Evolutionary conservation across 2,888 invertebrate genomes (phyloP).

Genomic region (Aproaerema taeniolella): DNA sequence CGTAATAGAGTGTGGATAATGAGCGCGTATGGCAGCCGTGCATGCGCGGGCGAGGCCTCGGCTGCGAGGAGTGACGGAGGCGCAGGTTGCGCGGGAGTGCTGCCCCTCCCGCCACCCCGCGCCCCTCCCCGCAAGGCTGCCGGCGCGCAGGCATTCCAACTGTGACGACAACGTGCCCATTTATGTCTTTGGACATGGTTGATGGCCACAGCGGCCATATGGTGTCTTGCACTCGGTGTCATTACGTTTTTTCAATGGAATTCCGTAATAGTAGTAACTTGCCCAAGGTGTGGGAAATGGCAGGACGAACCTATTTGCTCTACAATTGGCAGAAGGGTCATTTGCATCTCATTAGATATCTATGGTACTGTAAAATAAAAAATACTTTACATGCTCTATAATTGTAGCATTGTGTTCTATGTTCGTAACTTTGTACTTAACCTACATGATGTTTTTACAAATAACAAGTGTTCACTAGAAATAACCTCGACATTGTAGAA

Average conservation of each 20-base stretch:
- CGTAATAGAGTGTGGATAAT: slow-evolving; percentile 26
- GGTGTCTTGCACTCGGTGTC: slow-evolving; percentile 50
- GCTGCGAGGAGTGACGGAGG: slow-evolving; percentile 52
- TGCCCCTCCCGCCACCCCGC: slow-evolving; percentile 32
- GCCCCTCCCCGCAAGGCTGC: slow-evolving; percentile 42
- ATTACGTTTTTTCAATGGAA: slow-evolving; percentile 54
- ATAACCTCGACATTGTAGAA: no score
- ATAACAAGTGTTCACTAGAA: no score
- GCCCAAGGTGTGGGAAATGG: slow-evolving; percentile 46
- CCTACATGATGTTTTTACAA: no score
- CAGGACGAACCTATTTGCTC: slow-evolving; percentile 4
- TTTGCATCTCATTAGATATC: no score
- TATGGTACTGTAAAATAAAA: no score
- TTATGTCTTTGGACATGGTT: slow-evolving; percentile 74
- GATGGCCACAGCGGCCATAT: slow-evolving; percentile 68
- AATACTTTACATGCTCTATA: no score
- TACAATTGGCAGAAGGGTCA: slow-evolving; percentile 2
- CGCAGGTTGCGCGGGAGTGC: slow-evolving; percentile 37
- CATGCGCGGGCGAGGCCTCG: slow-evolving; percentile 45
- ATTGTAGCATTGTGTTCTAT: no score
- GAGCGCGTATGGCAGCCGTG: slow-evolving; percentile 35
- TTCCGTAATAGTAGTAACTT: slow-evolving; percentile 50
- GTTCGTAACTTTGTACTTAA: no score
- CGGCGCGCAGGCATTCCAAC: slow-evolving; percentile 58
- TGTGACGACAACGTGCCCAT: slow-evolving; percentile 75